These are phyloP conservation scores for Poecilia velifera DNA, from an alignment of 2,797 vertebrate species.

Conservation along the genomic window DNA sequence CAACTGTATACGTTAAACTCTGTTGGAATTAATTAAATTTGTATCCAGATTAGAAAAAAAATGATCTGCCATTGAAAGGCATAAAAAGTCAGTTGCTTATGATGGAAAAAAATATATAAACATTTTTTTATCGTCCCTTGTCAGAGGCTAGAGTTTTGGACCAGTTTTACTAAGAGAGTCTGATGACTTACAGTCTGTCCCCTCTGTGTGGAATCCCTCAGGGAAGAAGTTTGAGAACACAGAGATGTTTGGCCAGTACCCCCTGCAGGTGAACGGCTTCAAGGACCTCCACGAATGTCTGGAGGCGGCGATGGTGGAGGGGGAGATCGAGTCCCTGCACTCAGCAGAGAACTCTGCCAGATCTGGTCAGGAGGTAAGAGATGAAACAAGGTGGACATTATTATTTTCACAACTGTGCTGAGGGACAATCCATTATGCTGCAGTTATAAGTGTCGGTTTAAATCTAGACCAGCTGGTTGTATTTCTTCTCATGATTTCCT, in stretches of 20 bases:
- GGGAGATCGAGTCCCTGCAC: slow-evolving; percentile 98
- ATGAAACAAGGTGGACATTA: slow-evolving; percentile 5
- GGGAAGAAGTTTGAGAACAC: slow-evolving; percentile 99
- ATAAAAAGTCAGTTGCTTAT: neutral
- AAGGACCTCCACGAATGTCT: slow-evolving; percentile 99
- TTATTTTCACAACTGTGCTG: neutral
- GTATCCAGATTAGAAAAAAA: neutral
- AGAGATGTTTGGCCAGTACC: slow-evolving; percentile 99
- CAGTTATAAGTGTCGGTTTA: neutral
- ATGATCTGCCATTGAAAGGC: neutral
- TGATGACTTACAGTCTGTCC: neutral
- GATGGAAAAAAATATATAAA: neutral
- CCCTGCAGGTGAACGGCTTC: slow-evolving; percentile 97
- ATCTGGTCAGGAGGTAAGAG: slow-evolving; percentile 96
- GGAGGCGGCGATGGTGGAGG: slow-evolving; percentile 98
- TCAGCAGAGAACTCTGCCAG: slow-evolving; percentile 95
- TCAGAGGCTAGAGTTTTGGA: no score
- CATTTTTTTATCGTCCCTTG: neutral
- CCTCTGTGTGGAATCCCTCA: slow-evolving; percentile 52
- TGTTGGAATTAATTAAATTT: neutral
- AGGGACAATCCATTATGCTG: neutral
- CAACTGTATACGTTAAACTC: neutral
- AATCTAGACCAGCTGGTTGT: neutral
- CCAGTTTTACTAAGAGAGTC: no score
- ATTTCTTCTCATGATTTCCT: neutral